A percentile compares a stretch with the other conserved stretches of the same genome.
These are phyloP conservation scores for Aegotheles bennettii DNA, from an alignment of 2,113 vertebrate genomes.

Conservation along the genomic window DNA sequence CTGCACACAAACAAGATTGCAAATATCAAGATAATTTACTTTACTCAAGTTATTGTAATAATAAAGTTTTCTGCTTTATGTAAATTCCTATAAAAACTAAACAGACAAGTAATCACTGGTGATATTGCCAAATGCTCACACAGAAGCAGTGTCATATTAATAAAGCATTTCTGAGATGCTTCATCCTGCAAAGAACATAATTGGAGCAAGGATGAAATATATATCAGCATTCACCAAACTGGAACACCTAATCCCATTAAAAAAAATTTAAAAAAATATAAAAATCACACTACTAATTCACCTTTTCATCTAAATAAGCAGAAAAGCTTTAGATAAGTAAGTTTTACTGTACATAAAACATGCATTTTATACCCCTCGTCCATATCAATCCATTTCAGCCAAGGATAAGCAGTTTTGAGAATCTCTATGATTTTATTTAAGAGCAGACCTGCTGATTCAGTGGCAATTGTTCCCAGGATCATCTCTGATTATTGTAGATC, in stretches of 20 bases:
- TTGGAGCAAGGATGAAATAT: not conserved
- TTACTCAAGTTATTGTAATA: not conserved
- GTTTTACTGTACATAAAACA: not conserved
- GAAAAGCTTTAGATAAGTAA: not conserved
- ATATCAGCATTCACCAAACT: not conserved
- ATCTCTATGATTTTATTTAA: not conserved
- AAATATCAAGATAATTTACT: slow-evolving; percentile 3
- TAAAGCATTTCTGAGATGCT: not conserved
- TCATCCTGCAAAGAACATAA: not conserved
- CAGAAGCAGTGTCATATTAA: not conserved
- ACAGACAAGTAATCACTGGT: not conserved
- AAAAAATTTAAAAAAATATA: not conserved
- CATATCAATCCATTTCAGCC: not conserved
- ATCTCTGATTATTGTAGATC: not conserved
- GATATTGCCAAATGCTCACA: not conserved
- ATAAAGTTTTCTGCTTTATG: slow-evolving; percentile 10
- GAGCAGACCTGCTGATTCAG: not conserved
- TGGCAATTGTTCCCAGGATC: slow-evolving; percentile 19
- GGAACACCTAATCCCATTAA: not conserved
- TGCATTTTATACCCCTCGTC: not conserved
- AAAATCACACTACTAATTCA: not conserved
- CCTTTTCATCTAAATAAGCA: not conserved
- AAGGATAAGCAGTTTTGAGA: not conserved
- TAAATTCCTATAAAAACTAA: slow-evolving; percentile 3
- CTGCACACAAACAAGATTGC: not conserved